These are phyloP conservation scores for Macaria notata DNA, from an alignment of 2,888 invertebrate species.

Conservation along the genomic window DNA sequence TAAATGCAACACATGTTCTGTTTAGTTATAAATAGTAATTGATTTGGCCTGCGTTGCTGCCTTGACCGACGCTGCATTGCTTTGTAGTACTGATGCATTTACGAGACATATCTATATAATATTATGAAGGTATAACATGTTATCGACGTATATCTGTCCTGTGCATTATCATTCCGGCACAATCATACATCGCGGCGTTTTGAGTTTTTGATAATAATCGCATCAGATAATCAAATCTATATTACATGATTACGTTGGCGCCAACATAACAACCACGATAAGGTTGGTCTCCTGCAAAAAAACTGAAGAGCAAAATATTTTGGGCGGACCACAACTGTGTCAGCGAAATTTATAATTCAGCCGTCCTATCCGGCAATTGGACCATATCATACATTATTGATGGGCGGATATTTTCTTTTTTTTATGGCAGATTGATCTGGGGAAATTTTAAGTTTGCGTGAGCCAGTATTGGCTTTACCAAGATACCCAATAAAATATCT, in stretches of 20 bases:
- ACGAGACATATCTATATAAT: neutral
- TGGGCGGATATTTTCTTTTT: slow-evolving; percentile 11
- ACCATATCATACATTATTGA: slow-evolving; percentile 8
- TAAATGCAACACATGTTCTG: slow-evolving; percentile 31
- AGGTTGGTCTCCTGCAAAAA: too few species aligned
- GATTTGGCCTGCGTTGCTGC: slow-evolving; percentile 67
- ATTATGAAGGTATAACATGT: too few species aligned
- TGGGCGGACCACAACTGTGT: neutral
- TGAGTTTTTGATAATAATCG: neutral
- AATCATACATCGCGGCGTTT: too few species aligned
- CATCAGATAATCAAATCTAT: too few species aligned
- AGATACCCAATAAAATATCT: too few species aligned
- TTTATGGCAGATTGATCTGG: neutral
- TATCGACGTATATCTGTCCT: too few species aligned
- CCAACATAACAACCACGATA: too few species aligned
- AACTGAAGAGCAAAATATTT: too few species aligned
- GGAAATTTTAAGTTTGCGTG: neutral
- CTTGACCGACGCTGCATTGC: slow-evolving; percentile 29
- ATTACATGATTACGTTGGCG: too few species aligned
- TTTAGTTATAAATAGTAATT: slow-evolving; percentile 71
- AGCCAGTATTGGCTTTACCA: too few species aligned
- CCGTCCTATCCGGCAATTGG: slow-evolving; percentile 3
- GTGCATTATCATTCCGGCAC: too few species aligned
- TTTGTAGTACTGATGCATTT: slow-evolving; percentile 13
- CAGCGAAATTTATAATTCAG: slow-evolving; percentile 17